phyloP scores from a whole-genome alignment of 2,113 vertebrate genomes.

The Corythaeola cristata region DNA sequence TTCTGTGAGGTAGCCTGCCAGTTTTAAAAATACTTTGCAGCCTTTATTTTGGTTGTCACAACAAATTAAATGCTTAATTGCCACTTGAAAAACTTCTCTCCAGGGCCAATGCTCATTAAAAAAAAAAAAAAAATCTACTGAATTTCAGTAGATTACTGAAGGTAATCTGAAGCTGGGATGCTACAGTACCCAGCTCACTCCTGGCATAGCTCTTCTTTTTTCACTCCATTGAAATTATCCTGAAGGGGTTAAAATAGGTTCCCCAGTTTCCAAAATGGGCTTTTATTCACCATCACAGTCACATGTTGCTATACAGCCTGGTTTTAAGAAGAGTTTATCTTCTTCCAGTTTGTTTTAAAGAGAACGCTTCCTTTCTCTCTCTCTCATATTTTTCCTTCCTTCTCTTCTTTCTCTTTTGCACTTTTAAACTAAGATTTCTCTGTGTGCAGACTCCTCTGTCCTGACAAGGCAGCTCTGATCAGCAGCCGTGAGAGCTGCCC shows the following conservation, averaged over 20 bases:
- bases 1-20: background rate
- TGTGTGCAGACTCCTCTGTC: background rate
- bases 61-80: background rate
- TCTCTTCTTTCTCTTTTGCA: background rate
- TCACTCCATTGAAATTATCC: background rate
- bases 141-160: background rate
- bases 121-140: background rate
- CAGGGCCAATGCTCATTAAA: background rate
- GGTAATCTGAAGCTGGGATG: background rate
- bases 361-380: background rate
- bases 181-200: background rate
- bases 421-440: background rate
- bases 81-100: background rate
- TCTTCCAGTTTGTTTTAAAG: background rate
- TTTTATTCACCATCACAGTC: background rate
- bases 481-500: background rate
- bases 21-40: background rate
- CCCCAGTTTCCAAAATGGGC: background rate
- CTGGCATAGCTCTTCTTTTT: background rate
- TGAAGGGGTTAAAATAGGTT: background rate
- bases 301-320: background rate
- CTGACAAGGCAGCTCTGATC: background rate
- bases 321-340: background rate
- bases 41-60: background rate
- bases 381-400: background rate